Base-by-base conservation (phyloP, 2,113 vertebrate species). In the Nestor notabilis region DNA sequence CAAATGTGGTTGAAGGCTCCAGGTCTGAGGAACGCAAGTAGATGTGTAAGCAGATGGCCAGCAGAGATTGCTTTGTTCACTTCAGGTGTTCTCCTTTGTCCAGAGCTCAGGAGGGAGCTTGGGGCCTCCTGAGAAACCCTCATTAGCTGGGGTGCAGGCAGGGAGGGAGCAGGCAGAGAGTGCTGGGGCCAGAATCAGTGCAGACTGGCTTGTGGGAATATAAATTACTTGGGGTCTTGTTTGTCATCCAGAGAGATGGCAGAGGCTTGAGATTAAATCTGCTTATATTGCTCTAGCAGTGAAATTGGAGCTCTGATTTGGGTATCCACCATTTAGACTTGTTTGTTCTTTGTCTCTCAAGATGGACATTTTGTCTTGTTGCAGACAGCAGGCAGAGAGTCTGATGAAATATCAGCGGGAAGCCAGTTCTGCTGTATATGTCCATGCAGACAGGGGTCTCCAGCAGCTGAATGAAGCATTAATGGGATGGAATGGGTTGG, bases 311-410 rank as follows among this genome's bases (percentile, higher is more conserved):
- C 90, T 87, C 84, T 27, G 92, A 69, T 83, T 80, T 89, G 91
- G 61, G 41, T 76, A 61, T 79, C 76, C 83, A 2, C 24, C 3
- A 3, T 20, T 68, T 29, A 75, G 65, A 4, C 87, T 68, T 43
- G 70, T 90, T 92, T 91, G 83, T 89, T 90, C 76, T 44, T 95
- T 95, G 71, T 89, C 81, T 95, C 81, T 65, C 3, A 12, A 91
- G 93, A 66, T 23, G 82, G 77, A 79, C 76, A 63, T 77, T 72
- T 29, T 69, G 49, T 71, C 71, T 49, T 13, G 2, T 75, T 77
- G 79, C 76, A 82, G 60, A 29, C 47, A 17, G 66, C 1, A 5
- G 93, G 58, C 74, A 11, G 19, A n/a, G 49, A 72, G 25, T 21
- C 52, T 56, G 53, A 46, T 86, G 68, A 90, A 86, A 25, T 37